phyloP scores from a whole-genome alignment of 2,113 vertebrate species.

The Ahaetulla prasina region DNA sequence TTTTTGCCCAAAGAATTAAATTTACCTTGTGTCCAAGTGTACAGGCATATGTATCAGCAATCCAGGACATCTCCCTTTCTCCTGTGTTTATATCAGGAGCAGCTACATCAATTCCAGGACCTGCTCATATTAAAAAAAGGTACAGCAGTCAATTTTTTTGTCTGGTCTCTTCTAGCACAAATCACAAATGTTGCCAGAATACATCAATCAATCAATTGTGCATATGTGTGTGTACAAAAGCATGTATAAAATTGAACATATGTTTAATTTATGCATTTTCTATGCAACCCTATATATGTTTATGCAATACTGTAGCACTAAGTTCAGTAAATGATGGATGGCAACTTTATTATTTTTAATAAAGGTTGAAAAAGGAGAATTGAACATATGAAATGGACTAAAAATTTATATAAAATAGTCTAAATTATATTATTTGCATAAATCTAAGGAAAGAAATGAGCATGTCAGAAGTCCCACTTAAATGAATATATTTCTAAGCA shows the following conservation, averaged over 20 bases:
- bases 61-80: conserved; percentile 88
- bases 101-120: conserved; percentile 82
- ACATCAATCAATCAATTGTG: not conserved
- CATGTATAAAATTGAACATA: not conserved
- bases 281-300: not conserved
- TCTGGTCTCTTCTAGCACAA: not conserved
- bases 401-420: not conserved
- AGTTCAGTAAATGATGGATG: not conserved
- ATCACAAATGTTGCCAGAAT: not conserved
- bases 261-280: not conserved
- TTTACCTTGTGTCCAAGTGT: conserved; percentile 75
- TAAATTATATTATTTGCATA: not conserved
- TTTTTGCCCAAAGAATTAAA: not conserved
- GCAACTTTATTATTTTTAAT: not conserved
- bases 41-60: conserved; percentile 80
- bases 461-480: not conserved
- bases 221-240: not conserved
- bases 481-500: not conserved
- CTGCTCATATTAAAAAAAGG: conserved; percentile 43
- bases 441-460: not conserved
- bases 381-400: not conserved
- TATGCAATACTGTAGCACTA: not conserved
- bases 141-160: not conserved
- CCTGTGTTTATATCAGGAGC: conserved; percentile 83
- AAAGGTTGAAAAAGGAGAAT: not conserved